Base-by-base conservation (phyloP, 64 coral and sea anemone species). In the Montipora capricornis region DNA sequence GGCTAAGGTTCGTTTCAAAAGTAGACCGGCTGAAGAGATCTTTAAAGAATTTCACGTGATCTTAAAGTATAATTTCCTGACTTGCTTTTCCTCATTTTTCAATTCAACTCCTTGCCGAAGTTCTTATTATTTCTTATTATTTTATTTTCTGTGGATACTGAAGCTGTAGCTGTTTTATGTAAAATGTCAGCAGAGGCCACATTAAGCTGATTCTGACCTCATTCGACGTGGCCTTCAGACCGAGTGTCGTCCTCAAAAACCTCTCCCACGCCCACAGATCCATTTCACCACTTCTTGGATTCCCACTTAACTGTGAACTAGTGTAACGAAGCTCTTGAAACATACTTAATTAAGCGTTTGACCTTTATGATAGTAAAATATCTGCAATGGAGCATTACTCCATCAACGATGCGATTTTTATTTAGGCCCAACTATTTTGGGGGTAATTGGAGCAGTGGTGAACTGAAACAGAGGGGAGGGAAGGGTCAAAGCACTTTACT, bases 221-320 rank as follows among this genome's bases (percentile, higher is more conserved):
- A 47, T 15, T 77, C 52, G 4, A 47, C 47, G 14, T 49, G 12
- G 8, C 49, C 48, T 7, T 49, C 19, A 14, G 62, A 17, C 62
- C 37, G 64, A 71, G 5, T 71, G 17, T 22, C 20, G 17, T 71
- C 68, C 68, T 5, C 20, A 5, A 71, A 71, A 22, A 4, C 20
- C 14, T 71, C 68, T 71, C 5, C 20, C 68, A 71, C 20, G 20
- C 10, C 14, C 5, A 5, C 68, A 17, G 17, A 8, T 16, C 9
- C 14, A 64, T 16, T 64, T 15, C 20, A 19, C 14, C 12, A 44
- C 80, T 57, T 82, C 24, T 62, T 61, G 55, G 22, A 82, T 82
- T 82, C 64, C 57, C 80, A 82, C 10, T 19, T 80, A 45, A 82
- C 44, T 44, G 11, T 37, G 80, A 82, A 29, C 12, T 64, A 45